A percentile compares a stretch with the other conserved stretches of the same genome.
These are phyloP conservation scores for Harmothoe impar DNA, from an alignment of 2,888 invertebrate species.

Conservation along the genomic window DNA sequence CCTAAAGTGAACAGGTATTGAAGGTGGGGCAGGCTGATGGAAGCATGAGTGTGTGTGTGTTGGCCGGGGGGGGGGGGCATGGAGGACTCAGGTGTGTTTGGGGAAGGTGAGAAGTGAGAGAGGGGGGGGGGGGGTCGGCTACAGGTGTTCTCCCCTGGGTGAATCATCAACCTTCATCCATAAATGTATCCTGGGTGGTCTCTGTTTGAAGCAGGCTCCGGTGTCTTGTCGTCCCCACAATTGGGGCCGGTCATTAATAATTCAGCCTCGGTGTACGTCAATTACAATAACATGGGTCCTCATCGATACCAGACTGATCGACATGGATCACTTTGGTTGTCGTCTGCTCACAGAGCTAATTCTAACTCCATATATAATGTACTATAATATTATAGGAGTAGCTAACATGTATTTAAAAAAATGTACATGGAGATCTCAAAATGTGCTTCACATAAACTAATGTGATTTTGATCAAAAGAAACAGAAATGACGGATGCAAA, in stretches of 20 bases:
- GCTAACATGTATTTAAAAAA: too few relatives aligned
- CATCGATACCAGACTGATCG: constrained; percentile 11
- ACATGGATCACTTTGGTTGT: neutral
- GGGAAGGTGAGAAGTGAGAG: neutral
- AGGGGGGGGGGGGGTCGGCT: neutral
- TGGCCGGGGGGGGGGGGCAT: neutral
- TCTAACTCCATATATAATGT: too few relatives aligned
- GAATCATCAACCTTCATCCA: constrained; percentile 14
- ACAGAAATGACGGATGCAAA: too few relatives aligned
- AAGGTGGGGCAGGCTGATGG: too few relatives aligned
- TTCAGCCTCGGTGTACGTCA: neutral
- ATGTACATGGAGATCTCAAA: too few relatives aligned
- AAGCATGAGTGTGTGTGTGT: too few relatives aligned
- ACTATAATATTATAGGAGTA: too few relatives aligned
- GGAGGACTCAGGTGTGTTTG: neutral
- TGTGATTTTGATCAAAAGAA: too few relatives aligned
- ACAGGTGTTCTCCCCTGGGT: neutral
- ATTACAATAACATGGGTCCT: neutral
- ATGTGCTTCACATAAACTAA: too few relatives aligned
- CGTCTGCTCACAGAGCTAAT: too few relatives aligned
- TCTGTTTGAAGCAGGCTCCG: neutral
- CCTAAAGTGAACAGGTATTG: too few relatives aligned
- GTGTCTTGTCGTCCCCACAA: neutral
- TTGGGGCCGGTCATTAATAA: neutral
- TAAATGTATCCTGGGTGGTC: constrained; percentile 19